Evolutionary conservation across 1,140 invertebrate species (phyloP).

Genomic region (Drosophila tani): DNA sequence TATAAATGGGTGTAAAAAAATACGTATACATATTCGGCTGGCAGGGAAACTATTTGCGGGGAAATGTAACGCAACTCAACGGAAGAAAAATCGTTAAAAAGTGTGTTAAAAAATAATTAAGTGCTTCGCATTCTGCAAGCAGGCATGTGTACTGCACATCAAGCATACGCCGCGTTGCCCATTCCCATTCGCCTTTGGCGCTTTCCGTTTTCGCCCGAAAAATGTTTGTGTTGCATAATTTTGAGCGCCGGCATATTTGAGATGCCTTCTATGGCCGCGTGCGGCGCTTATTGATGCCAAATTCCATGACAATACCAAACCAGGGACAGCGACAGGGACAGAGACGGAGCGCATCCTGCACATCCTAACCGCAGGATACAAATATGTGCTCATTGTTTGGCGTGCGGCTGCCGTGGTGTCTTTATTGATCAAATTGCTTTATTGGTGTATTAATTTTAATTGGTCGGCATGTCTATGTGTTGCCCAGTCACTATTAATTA

Average conservation of each 20-base stretch:
- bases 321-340: background rate
- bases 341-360: background rate
- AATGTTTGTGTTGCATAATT: conserved; percentile 50
- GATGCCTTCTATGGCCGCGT: conserved; percentile 13
- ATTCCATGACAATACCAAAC: conserved; percentile 29
- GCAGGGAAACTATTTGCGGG: conserved; percentile 63
- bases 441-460: conserved; percentile 75
- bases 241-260: conserved; percentile 27
- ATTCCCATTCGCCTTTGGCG: background rate
- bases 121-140: conserved; percentile 48
- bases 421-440: conserved; percentile 69
- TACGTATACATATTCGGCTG: conserved; percentile 17
- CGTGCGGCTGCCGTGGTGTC: conserved; percentile 43
- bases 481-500: conserved; percentile 68
- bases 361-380: conserved; percentile 40
- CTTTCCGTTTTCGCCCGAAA: conserved; percentile 1
- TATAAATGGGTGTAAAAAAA: conserved; percentile 15
- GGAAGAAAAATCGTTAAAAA: conserved; percentile 63
- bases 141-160: conserved; percentile 36
- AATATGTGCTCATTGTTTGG: conserved; percentile 45
- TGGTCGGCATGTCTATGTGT: conserved; percentile 57
- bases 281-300: conserved; percentile 22
- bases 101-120: conserved; percentile 69
- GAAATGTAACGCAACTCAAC: conserved; percentile 26
- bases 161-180: conserved; percentile 40